These are phyloP conservation scores for Brachymystax lenok DNA, from an alignment of 2,797 vertebrate genomes.

Conservation along the genomic window DNA sequence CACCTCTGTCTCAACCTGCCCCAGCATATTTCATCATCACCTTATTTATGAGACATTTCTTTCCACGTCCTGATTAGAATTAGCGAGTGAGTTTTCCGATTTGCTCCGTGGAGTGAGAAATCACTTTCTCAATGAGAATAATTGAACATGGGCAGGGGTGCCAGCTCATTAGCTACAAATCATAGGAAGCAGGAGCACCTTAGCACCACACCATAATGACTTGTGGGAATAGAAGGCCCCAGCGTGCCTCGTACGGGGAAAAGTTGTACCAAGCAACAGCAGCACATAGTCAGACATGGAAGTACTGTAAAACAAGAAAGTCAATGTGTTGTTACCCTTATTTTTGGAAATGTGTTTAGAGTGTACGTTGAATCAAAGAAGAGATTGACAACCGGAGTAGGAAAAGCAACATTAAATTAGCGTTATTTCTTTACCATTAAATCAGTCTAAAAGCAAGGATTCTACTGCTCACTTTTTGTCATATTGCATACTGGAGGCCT, in stretches of 20 bases:
- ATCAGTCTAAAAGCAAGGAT: neutral
- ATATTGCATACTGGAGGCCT: neutral
- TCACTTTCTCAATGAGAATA: conserved; percentile 83
- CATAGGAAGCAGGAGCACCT: conserved; percentile 73
- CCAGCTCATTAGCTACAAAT: conserved; percentile 82
- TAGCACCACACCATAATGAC: conserved; percentile 77
- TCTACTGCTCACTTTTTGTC: neutral
- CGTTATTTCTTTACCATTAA: neutral
- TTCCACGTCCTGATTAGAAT: conserved; percentile 74
- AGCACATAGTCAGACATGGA: neutral
- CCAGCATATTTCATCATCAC: conserved; percentile 4
- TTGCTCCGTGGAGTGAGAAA: conserved; percentile 80
- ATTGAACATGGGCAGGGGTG: conserved; percentile 77
- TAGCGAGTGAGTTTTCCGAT: conserved; percentile 69
- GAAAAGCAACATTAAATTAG: neutral
- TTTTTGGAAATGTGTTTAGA: neutral
- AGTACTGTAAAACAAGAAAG: neutral
- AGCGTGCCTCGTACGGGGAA: conserved; percentile 41
- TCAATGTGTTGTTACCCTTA: neutral
- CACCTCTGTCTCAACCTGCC: conserved; percentile 12
- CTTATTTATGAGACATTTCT: conserved; percentile 35
- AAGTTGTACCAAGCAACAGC: conserved; percentile 11
- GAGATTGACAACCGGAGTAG: neutral
- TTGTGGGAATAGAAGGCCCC: conserved; percentile 71
- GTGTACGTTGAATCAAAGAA: neutral